Base-by-base conservation (phyloP, 2,797 vertebrate genomes). In the Sebastes oblongus region DNA sequence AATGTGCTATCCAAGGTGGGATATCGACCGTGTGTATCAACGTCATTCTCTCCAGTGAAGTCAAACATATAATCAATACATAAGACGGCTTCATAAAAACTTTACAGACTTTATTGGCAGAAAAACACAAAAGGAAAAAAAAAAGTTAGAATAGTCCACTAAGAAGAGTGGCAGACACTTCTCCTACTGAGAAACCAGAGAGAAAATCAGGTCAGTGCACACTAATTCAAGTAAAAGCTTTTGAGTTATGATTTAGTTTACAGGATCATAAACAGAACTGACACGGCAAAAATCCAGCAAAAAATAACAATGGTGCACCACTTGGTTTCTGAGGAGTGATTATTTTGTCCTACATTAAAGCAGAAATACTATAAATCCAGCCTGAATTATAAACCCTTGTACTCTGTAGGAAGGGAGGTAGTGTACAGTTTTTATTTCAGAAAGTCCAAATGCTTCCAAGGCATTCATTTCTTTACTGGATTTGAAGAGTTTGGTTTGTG, bases 171-270 rank as follows among this genome's bases (percentile, higher is more conserved):
- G 88, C 50, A 83, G 89, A 90, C 65, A 83, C 82, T 82, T 87
- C 78, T 92, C 83, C 90, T 87, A 88, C 83, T 90, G 89, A 90
- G 88, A 84, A 88, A 91, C 78, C 90, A 92, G 78, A 94, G 76
- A 89, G 67, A 89, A 46, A 84, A 78, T 89, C 72, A 92, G 72
- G 81, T 87, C 70, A 89, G 82, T 30, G 34, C 52, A 87, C 71
- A 87, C 64, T 14, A 61, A 72, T 77, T 85, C 77, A 75, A 66
- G 66, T 61, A 20, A 75, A 67, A 66, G 68, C 61, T 74, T 68
- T 30, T 24, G 9, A 52, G 36, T 69, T 34, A 59, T 42, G 46
- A 67, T 61, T 72, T 72, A 34, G 69, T 73, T 72, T 11, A 75
- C 36, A 75, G 55, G 14, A 56, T 68, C 10, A 62, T 9, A 58